Evolutionary conservation across 92 coral and sea anemone genomes (phyloP).

Genomic region (Hydrozoanthus gracilis): DNA sequence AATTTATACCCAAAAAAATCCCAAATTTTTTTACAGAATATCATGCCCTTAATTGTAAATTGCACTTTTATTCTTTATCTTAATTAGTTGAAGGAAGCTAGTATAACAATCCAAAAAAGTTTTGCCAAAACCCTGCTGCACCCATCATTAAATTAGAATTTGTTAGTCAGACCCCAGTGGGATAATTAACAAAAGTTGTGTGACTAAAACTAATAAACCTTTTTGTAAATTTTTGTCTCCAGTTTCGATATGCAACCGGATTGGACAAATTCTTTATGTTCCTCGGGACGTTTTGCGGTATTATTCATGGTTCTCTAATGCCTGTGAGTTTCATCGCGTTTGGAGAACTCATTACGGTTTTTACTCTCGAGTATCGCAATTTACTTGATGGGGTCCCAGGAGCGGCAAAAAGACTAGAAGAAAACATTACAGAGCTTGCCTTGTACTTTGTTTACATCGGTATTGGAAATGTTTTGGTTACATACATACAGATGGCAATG

Average conservation of each 20-base stretch:
- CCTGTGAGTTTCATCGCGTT: conserved; percentile 93
- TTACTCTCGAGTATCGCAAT: conserved; percentile 59
- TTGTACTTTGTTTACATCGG: conserved; percentile 55
- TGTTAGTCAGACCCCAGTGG: no score
- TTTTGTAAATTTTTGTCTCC: conserved; percentile 17
- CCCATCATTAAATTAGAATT: no score
- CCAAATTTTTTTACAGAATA: no score
- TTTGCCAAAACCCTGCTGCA: no score
- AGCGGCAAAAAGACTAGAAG: conserved; percentile 40
- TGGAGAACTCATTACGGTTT: conserved; percentile 81
- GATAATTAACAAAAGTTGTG: no score
- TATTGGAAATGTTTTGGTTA: conserved; percentile 42
- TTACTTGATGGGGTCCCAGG: background rate
- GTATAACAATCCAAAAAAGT: no score
- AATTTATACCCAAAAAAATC: no score
- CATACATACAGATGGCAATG: conserved; percentile 45
- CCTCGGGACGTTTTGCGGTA: conserved; percentile 77
- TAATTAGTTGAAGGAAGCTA: no score
- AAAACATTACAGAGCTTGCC: conserved; percentile 53
- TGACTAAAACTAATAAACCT: no score
- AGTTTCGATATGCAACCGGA: conserved; percentile 85
- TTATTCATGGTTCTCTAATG: conserved; percentile 86
- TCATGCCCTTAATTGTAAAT: no score
- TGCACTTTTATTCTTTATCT: no score
- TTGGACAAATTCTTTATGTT: conserved; percentile 78